Base-by-base conservation (phyloP, 2,797 vertebrate genomes). In the Mus minutoides region DNA sequence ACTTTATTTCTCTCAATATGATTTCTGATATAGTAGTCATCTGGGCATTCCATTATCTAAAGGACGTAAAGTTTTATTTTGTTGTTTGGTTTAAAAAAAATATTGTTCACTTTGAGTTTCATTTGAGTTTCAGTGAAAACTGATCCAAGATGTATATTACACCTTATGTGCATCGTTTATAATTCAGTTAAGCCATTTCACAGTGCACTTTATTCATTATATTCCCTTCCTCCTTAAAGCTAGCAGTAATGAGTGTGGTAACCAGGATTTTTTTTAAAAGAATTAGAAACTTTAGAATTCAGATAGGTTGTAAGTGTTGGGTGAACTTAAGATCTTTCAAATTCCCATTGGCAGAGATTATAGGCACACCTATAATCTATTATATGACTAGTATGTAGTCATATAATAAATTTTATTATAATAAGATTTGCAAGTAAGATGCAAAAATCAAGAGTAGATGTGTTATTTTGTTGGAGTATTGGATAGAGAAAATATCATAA, bases 261-360 rank as follows among this genome's bases (percentile, higher is more conserved):
- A 88, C 34, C 21, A 90, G 58, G 52, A 91, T n/a, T 94, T 90
- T 67, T 56, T 83, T n/a, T n/a, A n/a, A 86, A 94, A 92, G 4
- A 31, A 69, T 54, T 96, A 90, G 31, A 92, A 88, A 90, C 88
- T 79, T 83, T 58, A 93, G 16, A 14, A 79, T 97, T 96, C 86
- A 40, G 40, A 5, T 77, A 69, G 85, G 22, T 13, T 87, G 46
- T 87, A 89, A 29, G 49, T 94, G 71, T 85, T 87, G 75, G 14
- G 2, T 86, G 69, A 67, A 56, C 40, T 88, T 88, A 73, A 83
- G 91, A 84, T 93, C 31, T 87, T 96, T 91, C 43, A 71, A 37
- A 88, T 96, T 95, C 34, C 5, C 12, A 26, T 90, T 94, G 83
- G 34, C 17, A 85, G 13, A 46, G 54, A 58, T 91, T 60, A 92